These are phyloP conservation scores for Nansenia antarctica DNA, from an alignment of 2,113 vertebrate species.

Conservation along the genomic window DNA sequence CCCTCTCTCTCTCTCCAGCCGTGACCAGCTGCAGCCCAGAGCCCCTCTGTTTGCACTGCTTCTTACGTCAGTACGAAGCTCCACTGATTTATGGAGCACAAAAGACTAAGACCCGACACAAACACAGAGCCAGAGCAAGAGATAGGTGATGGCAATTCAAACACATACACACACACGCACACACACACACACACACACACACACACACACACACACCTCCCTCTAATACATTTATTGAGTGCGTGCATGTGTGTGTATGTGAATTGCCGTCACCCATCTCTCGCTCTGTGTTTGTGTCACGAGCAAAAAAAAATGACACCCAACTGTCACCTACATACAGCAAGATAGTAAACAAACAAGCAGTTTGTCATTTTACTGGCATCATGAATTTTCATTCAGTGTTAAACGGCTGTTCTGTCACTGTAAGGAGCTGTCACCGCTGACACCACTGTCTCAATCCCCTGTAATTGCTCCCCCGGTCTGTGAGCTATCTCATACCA, in stretches of 20 bases:
- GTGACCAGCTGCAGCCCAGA: constrained; percentile 72
- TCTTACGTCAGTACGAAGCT: constrained; percentile 69
- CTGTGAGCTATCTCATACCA: constrained; percentile 53
- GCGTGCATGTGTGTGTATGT: not conserved
- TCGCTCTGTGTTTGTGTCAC: constrained; percentile 11
- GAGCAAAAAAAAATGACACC: constrained; percentile 40
- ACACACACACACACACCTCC: constrained; percentile 32
- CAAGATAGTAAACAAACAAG: constrained; percentile 56
- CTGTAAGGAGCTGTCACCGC: constrained; percentile 58
- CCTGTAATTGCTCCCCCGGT: constrained; percentile 49
- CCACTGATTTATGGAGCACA: constrained; percentile 74
- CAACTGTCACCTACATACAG: constrained; percentile 58
- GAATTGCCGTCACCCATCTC: constrained; percentile 7
- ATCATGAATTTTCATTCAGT: constrained; percentile 62
- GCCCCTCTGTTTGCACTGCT: constrained; percentile 65
- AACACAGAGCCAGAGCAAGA: too few relatives aligned
- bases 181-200: constrained; percentile 25
- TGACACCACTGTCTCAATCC: constrained; percentile 56
- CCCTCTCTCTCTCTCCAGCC: constrained; percentile 1
- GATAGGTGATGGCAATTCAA: too few relatives aligned
- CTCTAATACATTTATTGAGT: constrained; percentile 23
- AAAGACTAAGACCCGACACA: constrained; percentile 66
- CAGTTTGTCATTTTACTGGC: constrained; percentile 62
- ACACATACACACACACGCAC: constrained; percentile 13
- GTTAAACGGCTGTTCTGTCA: constrained; percentile 62